phyloP scores from a whole-genome alignment of 2,888 invertebrate genomes.

The Eugnorisma glareosa region DNA sequence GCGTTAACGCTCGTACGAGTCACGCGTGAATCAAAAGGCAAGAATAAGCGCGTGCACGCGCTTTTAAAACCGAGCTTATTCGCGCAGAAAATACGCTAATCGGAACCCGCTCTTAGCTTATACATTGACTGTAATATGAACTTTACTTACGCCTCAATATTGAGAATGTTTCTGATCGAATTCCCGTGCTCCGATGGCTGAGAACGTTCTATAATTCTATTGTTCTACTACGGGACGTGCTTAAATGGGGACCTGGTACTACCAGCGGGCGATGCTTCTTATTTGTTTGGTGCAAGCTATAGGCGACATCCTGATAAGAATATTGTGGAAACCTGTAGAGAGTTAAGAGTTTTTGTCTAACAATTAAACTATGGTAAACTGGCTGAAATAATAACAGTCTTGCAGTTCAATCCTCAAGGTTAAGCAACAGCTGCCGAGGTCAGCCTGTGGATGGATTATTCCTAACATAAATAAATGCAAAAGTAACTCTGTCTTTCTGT shows the following conservation, averaged over 20 bases:
- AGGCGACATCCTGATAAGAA: not conserved
- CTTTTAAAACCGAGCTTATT: not conserved
- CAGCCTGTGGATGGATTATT: too few relatives aligned
- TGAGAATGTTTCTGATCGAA: slow-evolving; percentile 28
- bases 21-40: too few relatives aligned
- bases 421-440: too few relatives aligned
- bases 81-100: not conserved
- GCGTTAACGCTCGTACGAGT: too few relatives aligned
- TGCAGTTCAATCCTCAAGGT: too few relatives aligned
- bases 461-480: too few relatives aligned
- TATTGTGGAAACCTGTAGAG: not conserved
- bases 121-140: not conserved
- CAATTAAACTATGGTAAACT: too few relatives aligned
- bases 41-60: not conserved
- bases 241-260: slow-evolving; percentile 35
- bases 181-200: slow-evolving; percentile 11
- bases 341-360: too few relatives aligned
- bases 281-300: slow-evolving; percentile 39
- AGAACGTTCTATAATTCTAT: slow-evolving; percentile 31
- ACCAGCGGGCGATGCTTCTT: slow-evolving; percentile 33
- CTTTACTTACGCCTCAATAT: not conserved
- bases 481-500: too few relatives aligned
- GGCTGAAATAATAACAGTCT: too few relatives aligned
- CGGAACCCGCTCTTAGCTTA: not conserved
- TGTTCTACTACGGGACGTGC: slow-evolving; percentile 30